phyloP scores from a whole-genome alignment of 1,140 invertebrate genomes.

The Scaptodrosophila lebanonensis region DNA sequence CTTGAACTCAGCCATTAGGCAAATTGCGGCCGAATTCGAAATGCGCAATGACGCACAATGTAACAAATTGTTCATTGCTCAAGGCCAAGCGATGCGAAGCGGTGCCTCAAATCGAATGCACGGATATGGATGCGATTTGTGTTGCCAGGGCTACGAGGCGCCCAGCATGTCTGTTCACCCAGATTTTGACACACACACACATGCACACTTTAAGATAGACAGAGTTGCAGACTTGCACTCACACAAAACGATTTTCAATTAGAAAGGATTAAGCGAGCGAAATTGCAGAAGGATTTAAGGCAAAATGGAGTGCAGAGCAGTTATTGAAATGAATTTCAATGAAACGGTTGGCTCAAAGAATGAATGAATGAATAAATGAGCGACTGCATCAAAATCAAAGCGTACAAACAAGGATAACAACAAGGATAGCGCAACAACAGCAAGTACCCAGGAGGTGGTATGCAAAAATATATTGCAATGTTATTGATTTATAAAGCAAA shows the following conservation, averaged over 20 bases:
- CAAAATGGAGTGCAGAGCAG: constrained; percentile 35
- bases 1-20: constrained; percentile 54
- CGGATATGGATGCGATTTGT: constrained; percentile 39
- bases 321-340: constrained; percentile 69
- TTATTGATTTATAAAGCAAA: constrained; percentile 63
- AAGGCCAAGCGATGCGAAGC: constrained; percentile 32
- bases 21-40: constrained; percentile 50
- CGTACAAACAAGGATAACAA: constrained; percentile 34
- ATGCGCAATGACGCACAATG: constrained; percentile 39
- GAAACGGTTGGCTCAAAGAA: constrained; percentile 11
- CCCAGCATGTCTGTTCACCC: constrained; percentile 23
- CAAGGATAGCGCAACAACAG: constrained; percentile 10
- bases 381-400: constrained; percentile 52
- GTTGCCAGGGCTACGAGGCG: constrained; percentile 22
- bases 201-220: constrained; percentile 5
- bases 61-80: constrained; percentile 35
- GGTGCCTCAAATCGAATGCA: constrained; percentile 43
- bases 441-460: constrained; percentile 8
- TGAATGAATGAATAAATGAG: constrained; percentile 31
- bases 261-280: constrained; percentile 63
- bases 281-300: constrained; percentile 66
- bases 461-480: constrained; percentile 64
- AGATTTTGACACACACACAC: not conserved
- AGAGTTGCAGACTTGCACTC: constrained; percentile 1
- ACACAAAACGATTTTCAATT: constrained; percentile 70